Evolutionary conservation across 2,797 vertebrate species (phyloP).

Genomic region (Poecilia velifera): DNA sequence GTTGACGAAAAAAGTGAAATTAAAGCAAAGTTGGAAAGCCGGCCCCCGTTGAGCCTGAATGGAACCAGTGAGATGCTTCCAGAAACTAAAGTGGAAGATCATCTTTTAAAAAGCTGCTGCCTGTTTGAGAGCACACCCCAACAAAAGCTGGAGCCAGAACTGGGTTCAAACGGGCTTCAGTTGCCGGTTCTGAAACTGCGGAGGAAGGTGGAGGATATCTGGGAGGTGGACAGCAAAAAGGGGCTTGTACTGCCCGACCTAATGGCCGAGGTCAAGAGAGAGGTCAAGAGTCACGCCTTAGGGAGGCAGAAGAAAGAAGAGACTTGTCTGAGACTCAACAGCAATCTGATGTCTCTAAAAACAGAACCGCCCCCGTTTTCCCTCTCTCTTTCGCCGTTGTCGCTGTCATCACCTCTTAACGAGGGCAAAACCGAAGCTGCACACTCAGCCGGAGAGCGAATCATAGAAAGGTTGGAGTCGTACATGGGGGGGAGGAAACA

Average conservation of each 20-base stretch:
- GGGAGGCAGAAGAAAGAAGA: slow-evolving; percentile 67
- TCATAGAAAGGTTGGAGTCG: slow-evolving; percentile 57
- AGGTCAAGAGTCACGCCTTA: slow-evolving; percentile 35
- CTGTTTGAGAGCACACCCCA: slow-evolving; percentile 55
- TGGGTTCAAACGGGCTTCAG: slow-evolving; percentile 48
- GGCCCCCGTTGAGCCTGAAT: background rate
- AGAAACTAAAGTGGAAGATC: slow-evolving; percentile 63
- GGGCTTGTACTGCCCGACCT: slow-evolving; percentile 36
- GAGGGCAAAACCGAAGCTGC: slow-evolving; percentile 57
- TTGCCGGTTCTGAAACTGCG: slow-evolving; percentile 78
- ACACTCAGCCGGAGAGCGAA: slow-evolving; percentile 30
- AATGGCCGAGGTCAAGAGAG: slow-evolving; percentile 53
- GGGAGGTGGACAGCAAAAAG: slow-evolving; percentile 78
- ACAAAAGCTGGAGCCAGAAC: slow-evolving; percentile 43
- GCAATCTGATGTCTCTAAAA: slow-evolving; percentile 39
- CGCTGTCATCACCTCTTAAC: slow-evolving; percentile 76
- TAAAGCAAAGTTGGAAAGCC: slow-evolving; percentile 31
- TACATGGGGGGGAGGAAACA: slow-evolving; percentile 64
- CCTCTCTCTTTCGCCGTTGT: slow-evolving; percentile 81
- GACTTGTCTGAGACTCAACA: slow-evolving; percentile 40
- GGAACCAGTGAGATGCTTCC: background rate
- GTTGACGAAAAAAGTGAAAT: slow-evolving; percentile 13
- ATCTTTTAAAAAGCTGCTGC: slow-evolving; percentile 63
- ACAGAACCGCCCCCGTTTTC: slow-evolving; percentile 70
- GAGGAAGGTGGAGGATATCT: slow-evolving; percentile 78